Evolutionary conservation across 2,797 vertebrate species (phyloP), one percentile per base, ranked within the genome.

Genomic region (Galaxias olidus): DNA sequence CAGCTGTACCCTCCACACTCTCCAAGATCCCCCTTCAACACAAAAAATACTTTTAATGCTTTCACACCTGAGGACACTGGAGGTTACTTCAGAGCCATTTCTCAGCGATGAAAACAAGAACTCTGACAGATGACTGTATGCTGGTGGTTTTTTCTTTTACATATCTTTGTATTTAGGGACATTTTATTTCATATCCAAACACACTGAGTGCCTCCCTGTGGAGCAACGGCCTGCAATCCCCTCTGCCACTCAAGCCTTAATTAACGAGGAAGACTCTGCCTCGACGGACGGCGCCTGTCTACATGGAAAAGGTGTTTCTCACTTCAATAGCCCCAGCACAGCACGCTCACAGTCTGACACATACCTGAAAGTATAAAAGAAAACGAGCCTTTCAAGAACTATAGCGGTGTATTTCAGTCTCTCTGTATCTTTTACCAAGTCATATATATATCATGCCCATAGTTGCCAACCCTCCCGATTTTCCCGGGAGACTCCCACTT

Each of bases 21-120:
- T n/a, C 4, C 51, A 72, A 81, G 86, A 80, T 81, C 80, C 70
- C 67, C 57, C 20, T 68, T 77, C 71, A 76, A 76, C 63, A 76
- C 51, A 53, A 51, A 13, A 17, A 18, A 15, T 17, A 51, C 9
- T n/a, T 15, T 18, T 14, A n/a, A n/a, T n/a, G n/a, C 13, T 20
- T 19, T 41, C 11, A n/a, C 20, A 14, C 13, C 1, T 1, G 11
- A n/a, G 48, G 15, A 20, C 14, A 64, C 13, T 6, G 30, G 30
- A 30, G 30, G 30, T 30, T n/a, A 50, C 18, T n/a, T 63, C 30
- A 1, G 14, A 57, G 12, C 42, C 30, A 53, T 70, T 61, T 42
- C 49, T 8, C 44, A 19, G 8, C 18, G 72, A 59, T 0, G 2
- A 30, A 71, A 18, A 40, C 15, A 13, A 61, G 47, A 30, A 12